These are phyloP conservation scores for Anthoscopus minutus DNA, from an alignment of 2,113 vertebrate species.

Conservation along the genomic window DNA sequence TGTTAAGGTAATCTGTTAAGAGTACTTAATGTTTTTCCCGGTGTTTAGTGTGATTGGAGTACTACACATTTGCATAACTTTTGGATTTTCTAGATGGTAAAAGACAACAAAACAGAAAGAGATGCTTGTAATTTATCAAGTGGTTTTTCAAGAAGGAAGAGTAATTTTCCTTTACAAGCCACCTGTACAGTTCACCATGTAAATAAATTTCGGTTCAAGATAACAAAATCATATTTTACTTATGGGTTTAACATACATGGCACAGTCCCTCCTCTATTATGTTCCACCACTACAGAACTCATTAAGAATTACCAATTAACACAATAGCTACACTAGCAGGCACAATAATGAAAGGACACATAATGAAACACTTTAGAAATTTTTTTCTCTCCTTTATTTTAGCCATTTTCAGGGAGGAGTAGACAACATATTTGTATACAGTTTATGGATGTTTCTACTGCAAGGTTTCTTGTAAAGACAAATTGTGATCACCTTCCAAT, in stretches of 20 bases:
- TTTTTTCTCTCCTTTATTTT: not conserved
- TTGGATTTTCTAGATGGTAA: constrained; percentile 38
- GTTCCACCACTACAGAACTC: not conserved
- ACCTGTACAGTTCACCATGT: constrained; percentile 39
- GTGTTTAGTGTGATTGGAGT: constrained; percentile 62
- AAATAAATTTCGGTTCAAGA: constrained; percentile 42
- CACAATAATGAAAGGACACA: not conserved
- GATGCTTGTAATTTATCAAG: constrained; percentile 63
- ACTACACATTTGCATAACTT: constrained; percentile 63
- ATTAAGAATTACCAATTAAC: constrained; percentile 36
- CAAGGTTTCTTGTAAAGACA: not conserved
- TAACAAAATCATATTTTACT: constrained; percentile 34
- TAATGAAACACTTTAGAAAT: not conserved
- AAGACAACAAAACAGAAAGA: constrained; percentile 36
- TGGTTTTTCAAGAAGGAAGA: constrained; percentile 59
- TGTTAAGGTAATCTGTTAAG: constrained; percentile 54
- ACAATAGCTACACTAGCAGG: constrained; percentile 4
- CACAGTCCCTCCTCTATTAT: constrained; percentile 10
- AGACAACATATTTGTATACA: not conserved
- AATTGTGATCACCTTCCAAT: not conserved
- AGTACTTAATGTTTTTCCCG: constrained; percentile 57
- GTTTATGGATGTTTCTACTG: not conserved
- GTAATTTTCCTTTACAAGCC: constrained; percentile 49
- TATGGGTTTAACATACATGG: not conserved
- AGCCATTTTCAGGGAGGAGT: not conserved